Evolutionary conservation across 2,113 vertebrate species (phyloP).

Genomic region (Sylvia atricapilla): DNA sequence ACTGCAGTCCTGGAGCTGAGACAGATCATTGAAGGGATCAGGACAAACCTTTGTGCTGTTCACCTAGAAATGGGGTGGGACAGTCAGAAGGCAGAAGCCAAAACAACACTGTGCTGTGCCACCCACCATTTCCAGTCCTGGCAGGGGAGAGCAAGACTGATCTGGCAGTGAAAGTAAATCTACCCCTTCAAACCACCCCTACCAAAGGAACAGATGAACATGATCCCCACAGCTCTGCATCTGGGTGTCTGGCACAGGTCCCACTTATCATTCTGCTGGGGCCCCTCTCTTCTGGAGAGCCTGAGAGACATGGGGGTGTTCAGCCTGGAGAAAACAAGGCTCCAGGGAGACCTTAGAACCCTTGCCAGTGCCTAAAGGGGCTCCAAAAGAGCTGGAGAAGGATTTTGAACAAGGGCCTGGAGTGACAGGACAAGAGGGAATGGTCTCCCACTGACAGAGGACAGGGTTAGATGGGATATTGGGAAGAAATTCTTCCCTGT

Average conservation of each 20-base stretch:
- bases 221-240: neutral
- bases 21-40: constrained; percentile 42
- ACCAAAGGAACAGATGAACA: neutral
- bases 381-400: neutral
- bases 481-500: neutral
- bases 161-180: no score
- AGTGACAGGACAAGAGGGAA: neutral
- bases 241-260: neutral
- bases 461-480: neutral
- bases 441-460: neutral
- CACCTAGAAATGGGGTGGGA: constrained; percentile 65
- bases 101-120: neutral
- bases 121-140: neutral
- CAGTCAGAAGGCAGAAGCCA: neutral
- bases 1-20: constrained; percentile 78
- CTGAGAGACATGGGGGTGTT: neutral
- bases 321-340: neutral
- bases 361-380: neutral
- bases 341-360: neutral
- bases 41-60: constrained; percentile 74
- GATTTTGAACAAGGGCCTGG: neutral
- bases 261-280: neutral
- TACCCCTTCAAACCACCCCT: neutral
- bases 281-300: neutral
- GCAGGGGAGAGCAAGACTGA: neutral